Conservation (phyloP, 2,888 invertebrate genomes). For the Mycogona germanica region DNA sequence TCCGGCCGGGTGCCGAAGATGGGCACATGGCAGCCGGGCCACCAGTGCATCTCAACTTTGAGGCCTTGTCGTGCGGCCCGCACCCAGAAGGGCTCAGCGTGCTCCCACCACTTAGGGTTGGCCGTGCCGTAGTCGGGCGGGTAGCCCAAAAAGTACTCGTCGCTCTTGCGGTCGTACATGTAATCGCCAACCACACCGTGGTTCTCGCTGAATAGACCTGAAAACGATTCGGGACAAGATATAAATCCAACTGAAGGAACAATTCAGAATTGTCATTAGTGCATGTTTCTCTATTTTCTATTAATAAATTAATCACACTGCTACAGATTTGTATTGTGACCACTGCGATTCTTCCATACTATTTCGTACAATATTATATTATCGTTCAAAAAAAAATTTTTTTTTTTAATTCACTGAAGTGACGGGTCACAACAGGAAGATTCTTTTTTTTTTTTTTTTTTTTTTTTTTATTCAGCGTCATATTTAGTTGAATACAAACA, state of each 20-base stretch:
- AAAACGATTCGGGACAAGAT: no score
- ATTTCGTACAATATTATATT: no score
- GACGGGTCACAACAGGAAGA: no score
- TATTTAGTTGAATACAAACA: no score
- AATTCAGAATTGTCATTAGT: no score
- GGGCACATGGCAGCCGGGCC: conserved; percentile 18
- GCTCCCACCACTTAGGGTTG: conserved; percentile 16
- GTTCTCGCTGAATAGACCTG: conserved; percentile 13
- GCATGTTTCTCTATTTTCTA: no score
- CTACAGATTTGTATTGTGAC: no score
- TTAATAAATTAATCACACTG: neutral
- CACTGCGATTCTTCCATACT: no score
- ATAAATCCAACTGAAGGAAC: neutral
- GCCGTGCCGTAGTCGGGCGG: conserved; percentile 13
- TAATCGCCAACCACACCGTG: conserved; percentile 18
- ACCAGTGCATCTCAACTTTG: conserved; percentile 18
- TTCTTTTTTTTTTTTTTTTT: no score
- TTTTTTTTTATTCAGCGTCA: no score
- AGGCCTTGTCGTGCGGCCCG: conserved; percentile 13
- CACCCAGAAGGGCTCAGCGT: conserved; percentile 19
- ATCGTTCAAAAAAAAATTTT: neutral
- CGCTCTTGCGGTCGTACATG: conserved; percentile 17
- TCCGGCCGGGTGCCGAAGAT: conserved; percentile 14
- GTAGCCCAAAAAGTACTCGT: conserved; percentile 18
- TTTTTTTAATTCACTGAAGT: no score